Evolutionary conservation across 2,888 invertebrate species (phyloP).

Genomic region (Lepidonotus clava): DNA sequence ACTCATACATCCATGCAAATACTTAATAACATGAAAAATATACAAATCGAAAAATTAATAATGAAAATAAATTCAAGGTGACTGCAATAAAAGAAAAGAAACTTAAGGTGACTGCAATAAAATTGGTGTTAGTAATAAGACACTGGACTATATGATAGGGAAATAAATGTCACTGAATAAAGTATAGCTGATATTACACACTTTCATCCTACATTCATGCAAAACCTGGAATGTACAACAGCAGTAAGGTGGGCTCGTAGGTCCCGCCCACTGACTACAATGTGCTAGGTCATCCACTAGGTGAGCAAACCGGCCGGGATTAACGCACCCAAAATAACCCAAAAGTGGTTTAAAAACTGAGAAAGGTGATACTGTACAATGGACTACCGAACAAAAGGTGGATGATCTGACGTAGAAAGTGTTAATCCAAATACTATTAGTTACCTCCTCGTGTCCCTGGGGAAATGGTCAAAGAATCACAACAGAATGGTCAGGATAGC

Average conservation of each 20-base stretch:
- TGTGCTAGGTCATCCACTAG: not conserved
- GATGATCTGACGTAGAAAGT: not conserved
- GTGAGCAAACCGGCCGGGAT: not conserved
- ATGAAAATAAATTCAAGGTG: no score
- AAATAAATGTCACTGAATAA: no score
- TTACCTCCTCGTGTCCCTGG: conserved; percentile 40
- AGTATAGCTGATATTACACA: not conserved
- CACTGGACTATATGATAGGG: no score
- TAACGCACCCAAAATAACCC: not conserved
- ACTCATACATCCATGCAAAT: no score
- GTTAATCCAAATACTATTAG: not conserved
- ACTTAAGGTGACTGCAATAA: no score
- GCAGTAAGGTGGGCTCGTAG: no score
- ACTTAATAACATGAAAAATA: no score
- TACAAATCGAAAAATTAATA: no score
- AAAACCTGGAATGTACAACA: not conserved
- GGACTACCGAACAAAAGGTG: not conserved
- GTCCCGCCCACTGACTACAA: not conserved
- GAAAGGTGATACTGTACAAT: not conserved
- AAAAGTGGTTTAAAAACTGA: not conserved
- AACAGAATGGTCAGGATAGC: not conserved
- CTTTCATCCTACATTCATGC: conserved; percentile 5
- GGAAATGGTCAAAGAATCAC: conserved; percentile 22
- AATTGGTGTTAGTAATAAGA: no score
- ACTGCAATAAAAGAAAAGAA: no score